Conservation (phyloP, 1,140 invertebrate genomes). For the Drosophila bifasciata region DNA sequence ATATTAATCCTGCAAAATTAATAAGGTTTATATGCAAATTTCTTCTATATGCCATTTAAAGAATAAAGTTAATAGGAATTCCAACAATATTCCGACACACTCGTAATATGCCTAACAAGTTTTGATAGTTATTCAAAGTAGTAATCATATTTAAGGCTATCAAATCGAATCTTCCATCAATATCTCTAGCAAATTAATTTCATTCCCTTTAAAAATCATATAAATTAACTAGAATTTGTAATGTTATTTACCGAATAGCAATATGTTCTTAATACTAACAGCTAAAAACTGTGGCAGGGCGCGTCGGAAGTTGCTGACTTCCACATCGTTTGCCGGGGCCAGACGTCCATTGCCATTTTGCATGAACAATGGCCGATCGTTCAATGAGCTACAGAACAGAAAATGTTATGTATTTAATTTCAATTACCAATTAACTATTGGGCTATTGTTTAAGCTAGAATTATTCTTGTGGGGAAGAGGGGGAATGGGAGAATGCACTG, state of each 20-base stretch:
- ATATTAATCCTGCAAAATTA: no score
- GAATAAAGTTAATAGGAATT: no score
- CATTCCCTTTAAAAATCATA: conserved; percentile 23
- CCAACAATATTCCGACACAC: no score
- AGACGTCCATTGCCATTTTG: conserved; percentile 67
- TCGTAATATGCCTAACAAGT: no score
- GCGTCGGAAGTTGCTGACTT: conserved; percentile 84
- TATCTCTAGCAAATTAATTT: conserved; percentile 12
- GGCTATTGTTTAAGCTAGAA: conserved; percentile 28
- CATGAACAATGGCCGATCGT: conserved; percentile 81
- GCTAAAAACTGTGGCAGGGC: conserved; percentile 87
- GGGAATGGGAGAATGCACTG: neutral
- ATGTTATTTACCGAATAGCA: conserved; percentile 85
- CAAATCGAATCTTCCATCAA: neutral
- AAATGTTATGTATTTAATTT: conserved; percentile 37
- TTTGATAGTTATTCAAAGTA: no score
- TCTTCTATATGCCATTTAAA: no score
- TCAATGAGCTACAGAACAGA: conserved; percentile 56
- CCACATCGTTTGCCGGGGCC: conserved; percentile 60
- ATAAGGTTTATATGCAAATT: no score
- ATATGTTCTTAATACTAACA: conserved; percentile 87
- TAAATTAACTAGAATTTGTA: conserved; percentile 11
- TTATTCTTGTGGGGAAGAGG: neutral
- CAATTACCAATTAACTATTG: conserved; percentile 27
- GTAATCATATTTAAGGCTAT: no score